Evolutionary conservation across 2,888 invertebrate species (phyloP).

Genomic region (Tupiocoris notatus): DNA sequence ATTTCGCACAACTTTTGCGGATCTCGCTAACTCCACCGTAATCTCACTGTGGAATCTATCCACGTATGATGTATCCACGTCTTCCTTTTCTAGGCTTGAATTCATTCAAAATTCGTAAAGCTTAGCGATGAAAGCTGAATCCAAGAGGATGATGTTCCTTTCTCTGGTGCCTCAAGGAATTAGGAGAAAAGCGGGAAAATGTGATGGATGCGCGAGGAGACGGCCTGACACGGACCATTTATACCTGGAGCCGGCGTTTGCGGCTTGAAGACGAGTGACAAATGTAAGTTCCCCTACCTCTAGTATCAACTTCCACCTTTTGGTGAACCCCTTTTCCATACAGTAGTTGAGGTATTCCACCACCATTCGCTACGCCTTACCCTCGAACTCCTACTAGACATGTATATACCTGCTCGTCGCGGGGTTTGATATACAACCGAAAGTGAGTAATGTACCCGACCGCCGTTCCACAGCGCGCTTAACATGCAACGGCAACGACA

Average conservation of each 20-base stretch:
- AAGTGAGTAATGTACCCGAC: slow-evolving; percentile 37
- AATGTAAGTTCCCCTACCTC: slow-evolving; percentile 24
- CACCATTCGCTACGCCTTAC: background rate
- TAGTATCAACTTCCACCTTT: slow-evolving; percentile 14
- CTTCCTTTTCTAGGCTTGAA: too few relatives aligned
- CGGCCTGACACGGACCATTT: slow-evolving; percentile 40
- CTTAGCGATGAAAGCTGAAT: too few relatives aligned
- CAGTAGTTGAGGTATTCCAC: slow-evolving; percentile 34
- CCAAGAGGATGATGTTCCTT: too few relatives aligned
- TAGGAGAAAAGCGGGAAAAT: background rate
- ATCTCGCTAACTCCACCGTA: too few relatives aligned
- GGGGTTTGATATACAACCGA: slow-evolving; percentile 32
- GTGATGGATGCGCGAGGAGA: slow-evolving; percentile 38
- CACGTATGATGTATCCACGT: too few relatives aligned
- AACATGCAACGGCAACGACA: slow-evolving; percentile 38
- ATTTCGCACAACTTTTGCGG: too few relatives aligned
- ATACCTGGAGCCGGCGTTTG: slow-evolving; percentile 23
- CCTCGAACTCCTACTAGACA: slow-evolving; percentile 13
- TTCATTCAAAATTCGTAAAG: too few relatives aligned
- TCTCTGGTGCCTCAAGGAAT: background rate
- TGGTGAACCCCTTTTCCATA: too few relatives aligned
- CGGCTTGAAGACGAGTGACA: slow-evolving; percentile 21
- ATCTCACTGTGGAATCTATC: too few relatives aligned
- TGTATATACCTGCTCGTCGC: slow-evolving; percentile 38
- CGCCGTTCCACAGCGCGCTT: slow-evolving; percentile 6